Evolutionary conservation across 1,140 invertebrate genomes (phyloP), one percentile per base, ranked within the genome.

Genomic region (Papilio dardanus): DNA sequence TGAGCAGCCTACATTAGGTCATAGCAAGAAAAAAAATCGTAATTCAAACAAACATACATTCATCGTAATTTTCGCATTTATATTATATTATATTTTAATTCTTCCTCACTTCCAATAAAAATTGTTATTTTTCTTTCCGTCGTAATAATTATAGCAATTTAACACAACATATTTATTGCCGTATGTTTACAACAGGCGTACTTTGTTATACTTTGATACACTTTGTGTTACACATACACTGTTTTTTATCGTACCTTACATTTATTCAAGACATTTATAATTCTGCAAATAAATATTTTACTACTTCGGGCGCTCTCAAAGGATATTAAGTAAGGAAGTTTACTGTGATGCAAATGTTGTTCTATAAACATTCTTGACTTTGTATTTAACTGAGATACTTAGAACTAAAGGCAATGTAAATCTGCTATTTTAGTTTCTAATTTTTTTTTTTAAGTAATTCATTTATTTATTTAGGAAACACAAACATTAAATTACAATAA

Each of bases 201-300:
- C 46, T 21, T 54, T 54, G 46, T 24, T 21, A 21, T 21, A 0
- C 8, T 54, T 54, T 54, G 21, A 2, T 24, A 24, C 24, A 24
- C 50, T 54, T 54, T 54, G 19, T 24, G 24, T 12, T 24, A 54
- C 21, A 54, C 2, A 24, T 24, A 54, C 21, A 54, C 2, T 54
- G 50, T 54, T 24, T 54, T 54, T 54, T 54, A 28, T 3, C 21
- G 1, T 8, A 54, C 10, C 50, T 62, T 30, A 28, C 54, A 28
- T 62, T 62, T 62, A 54, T 54, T 54, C 19, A 24, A 24, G 19
- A 54, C 54, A 24, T 58, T 58, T 58, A 58, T 58, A 42, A 46
- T 46, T 46, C 42, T 46, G 42, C 16, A 46, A 46, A 46, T 46
- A 46, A 46, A 46, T 46, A 46, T 46, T 46, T 46, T 46, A 46